Conservation (phyloP, 1,140 invertebrate species). For the Holotrichia oblita region DNA sequence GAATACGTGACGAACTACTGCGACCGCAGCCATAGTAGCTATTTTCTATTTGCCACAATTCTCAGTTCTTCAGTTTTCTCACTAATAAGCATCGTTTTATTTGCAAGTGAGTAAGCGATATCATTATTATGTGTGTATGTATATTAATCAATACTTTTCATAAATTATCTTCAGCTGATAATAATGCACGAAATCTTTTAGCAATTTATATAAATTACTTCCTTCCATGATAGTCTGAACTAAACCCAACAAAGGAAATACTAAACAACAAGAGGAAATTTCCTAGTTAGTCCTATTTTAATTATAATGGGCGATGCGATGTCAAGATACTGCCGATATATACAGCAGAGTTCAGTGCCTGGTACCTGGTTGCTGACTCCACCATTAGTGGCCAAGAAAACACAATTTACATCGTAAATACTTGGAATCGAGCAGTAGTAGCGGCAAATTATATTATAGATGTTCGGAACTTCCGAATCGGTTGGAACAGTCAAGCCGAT, state of each 20-base stretch:
- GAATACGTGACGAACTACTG: too few relatives aligned
- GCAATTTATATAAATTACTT: too few relatives aligned
- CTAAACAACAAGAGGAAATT: background rate
- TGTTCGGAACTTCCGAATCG: background rate
- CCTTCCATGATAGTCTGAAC: too few relatives aligned
- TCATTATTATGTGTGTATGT: too few relatives aligned
- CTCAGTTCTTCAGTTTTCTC: too few relatives aligned
- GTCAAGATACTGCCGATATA: constrained; percentile 7
- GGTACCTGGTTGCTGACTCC: background rate
- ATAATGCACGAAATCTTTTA: background rate
- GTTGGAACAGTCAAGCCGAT: background rate
- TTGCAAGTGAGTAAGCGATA: too few relatives aligned
- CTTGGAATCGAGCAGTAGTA: background rate
- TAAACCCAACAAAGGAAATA: background rate
- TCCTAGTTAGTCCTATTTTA: background rate
- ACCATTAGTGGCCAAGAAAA: background rate
- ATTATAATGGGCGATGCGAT: background rate
- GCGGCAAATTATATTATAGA: background rate
- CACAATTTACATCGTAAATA: constrained; percentile 9
- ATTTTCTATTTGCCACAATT: too few relatives aligned
- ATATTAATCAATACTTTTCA: too few relatives aligned
- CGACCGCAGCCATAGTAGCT: too few relatives aligned
- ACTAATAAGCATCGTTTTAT: too few relatives aligned
- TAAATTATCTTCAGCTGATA: too few relatives aligned
- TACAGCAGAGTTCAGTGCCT: constrained; percentile 9